Evolutionary conservation across 2,888 invertebrate genomes (phyloP).

Genomic region (Dioctria rufipes): DNA sequence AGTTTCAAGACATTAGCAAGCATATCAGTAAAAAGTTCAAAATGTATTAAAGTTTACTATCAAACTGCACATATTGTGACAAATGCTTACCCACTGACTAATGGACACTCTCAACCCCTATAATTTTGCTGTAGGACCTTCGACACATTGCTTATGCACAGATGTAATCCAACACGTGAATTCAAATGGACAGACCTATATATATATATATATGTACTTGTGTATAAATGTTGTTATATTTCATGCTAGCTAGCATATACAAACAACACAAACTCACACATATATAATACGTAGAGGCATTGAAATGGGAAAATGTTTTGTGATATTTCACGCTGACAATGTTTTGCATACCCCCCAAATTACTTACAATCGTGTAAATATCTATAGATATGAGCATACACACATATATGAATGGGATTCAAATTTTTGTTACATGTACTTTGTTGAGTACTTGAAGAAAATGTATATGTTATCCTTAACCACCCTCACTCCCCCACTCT

Average conservation of each 20-base stretch:
- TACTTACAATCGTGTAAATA: too few relatives aligned
- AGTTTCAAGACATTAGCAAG: neutral
- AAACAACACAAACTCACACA: neutral
- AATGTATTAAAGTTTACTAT: neutral
- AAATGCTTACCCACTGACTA: constrained; percentile 13
- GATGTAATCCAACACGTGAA: neutral
- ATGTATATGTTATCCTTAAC: constrained; percentile 30
- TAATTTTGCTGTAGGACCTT: neutral
- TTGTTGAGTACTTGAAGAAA: constrained; percentile 3
- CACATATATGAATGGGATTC: neutral
- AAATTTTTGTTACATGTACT: constrained; percentile 21
- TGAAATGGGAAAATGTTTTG: constrained; percentile 3
- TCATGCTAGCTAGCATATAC: neutral
- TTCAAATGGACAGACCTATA: neutral
- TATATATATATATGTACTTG: too few relatives aligned
- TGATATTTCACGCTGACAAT: constrained; percentile 1
- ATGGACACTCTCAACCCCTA: neutral
- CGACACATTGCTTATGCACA: neutral
- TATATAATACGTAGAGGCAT: neutral
- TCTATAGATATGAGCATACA: neutral
- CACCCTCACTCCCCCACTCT: neutral
- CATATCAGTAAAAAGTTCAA: neutral
- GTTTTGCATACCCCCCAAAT: neutral
- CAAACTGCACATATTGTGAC: neutral
- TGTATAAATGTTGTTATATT: neutral